Percentiles rank a stretch among this genome's conserved stretches.
Conservation (phyloP, 30 jellyfish, hydroid and myxozoan species). For the Cassiopea xamachana region DNA sequence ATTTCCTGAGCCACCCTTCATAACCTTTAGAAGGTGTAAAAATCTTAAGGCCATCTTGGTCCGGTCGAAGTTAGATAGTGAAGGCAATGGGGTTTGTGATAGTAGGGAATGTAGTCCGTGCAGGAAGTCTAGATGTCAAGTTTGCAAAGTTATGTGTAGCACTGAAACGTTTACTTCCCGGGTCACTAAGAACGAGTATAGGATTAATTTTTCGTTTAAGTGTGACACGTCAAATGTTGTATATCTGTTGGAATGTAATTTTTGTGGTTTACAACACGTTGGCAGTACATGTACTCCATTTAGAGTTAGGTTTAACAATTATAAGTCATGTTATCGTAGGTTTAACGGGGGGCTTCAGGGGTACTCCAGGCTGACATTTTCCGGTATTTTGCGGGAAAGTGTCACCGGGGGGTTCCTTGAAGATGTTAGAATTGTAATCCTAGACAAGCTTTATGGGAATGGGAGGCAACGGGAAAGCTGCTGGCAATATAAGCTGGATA, state of each 20-base stretch:
- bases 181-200: conserved; percentile 9
- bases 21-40: not conserved
- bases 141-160: not conserved
- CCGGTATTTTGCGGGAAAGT: too few species aligned
- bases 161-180: not conserved
- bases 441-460: too few species aligned
- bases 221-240: conserved; percentile 41
- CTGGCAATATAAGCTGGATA: too few species aligned
- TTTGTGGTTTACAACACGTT: conserved; percentile 56
- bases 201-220: conserved; percentile 13
- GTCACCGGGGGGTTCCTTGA: too few species aligned
- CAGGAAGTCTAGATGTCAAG: conserved; percentile 10
- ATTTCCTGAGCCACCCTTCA: not conserved
- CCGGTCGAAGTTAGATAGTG: not conserved
- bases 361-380: too few species aligned
- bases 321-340: too few species aligned
- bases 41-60: not conserved
- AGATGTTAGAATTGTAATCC: too few species aligned
- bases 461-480: too few species aligned
- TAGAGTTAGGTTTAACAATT: too few species aligned
- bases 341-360: too few species aligned
- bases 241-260: conserved; percentile 39
- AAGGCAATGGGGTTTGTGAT: not conserved
- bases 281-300: conserved; percentile 25
- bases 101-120: conserved; percentile 3